Evolutionary conservation across 2,113 vertebrate species (phyloP).

Genomic region (Corvus cornix): DNA sequence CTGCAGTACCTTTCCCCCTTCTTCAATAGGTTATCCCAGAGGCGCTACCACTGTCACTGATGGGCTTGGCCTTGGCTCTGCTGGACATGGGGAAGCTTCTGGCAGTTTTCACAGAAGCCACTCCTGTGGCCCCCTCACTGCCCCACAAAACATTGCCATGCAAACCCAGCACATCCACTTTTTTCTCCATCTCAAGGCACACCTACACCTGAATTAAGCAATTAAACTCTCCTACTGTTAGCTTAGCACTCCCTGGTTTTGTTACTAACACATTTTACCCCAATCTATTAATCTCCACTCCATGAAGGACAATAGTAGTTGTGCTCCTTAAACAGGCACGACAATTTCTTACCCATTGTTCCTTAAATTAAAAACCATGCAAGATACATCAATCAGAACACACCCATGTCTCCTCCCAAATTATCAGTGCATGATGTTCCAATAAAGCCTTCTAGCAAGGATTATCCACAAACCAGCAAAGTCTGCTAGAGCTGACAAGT

Average conservation of each 20-base stretch:
- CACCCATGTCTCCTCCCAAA: not conserved
- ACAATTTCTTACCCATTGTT: not conserved
- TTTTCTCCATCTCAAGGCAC: not conserved
- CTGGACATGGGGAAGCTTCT: not conserved
- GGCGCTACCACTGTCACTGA: accelerated
- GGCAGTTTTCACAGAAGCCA: not conserved
- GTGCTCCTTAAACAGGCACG: not conserved
- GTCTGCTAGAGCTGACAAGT: not conserved
- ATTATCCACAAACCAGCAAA: not conserved
- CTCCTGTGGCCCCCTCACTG: not conserved
- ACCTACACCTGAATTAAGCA: not conserved
- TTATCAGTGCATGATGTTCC: not conserved
- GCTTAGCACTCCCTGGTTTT: not conserved
- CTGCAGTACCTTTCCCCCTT: not conserved
- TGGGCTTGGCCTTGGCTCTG: not conserved
- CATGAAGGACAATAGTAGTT: not conserved
- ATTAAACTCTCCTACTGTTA: not conserved
- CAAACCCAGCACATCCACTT: not conserved
- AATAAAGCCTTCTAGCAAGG: not conserved
- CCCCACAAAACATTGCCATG: not conserved
- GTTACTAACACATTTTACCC: not conserved
- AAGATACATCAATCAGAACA: not conserved
- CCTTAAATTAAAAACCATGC: not conserved
- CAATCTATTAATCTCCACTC: not conserved
- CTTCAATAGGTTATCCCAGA: not conserved